Evolutionary conservation across 1,140 invertebrate species (phyloP).

Genomic region (Lepidotrigona ventralis): DNA sequence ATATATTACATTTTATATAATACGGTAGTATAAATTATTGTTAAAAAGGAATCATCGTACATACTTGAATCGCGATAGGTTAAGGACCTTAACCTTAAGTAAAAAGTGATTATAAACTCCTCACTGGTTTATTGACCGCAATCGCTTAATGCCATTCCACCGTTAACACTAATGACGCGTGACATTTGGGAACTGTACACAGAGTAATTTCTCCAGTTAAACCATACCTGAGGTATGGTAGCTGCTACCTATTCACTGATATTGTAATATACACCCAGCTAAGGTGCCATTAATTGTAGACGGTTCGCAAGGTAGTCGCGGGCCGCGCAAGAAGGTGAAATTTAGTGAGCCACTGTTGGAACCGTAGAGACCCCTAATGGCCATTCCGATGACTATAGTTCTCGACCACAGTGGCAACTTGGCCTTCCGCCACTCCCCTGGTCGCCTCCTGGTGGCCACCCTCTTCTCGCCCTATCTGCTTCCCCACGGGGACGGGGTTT

Average conservation of each 20-base stretch:
- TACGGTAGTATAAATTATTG: too few relatives aligned
- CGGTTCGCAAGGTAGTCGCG: conserved; percentile 69
- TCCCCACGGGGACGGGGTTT: conserved; percentile 19
- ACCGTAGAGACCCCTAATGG: conserved; percentile 77
- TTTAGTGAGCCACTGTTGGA: conserved; percentile 78
- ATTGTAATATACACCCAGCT: conserved; percentile 70
- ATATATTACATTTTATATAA: too few relatives aligned
- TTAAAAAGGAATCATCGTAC: background rate
- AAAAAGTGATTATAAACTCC: background rate
- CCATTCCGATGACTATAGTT: conserved; percentile 75
- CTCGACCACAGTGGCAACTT: conserved; percentile 69
- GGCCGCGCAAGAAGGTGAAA: conserved; percentile 73
- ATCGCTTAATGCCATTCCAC: background rate
- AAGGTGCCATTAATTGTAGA: conserved; percentile 74
- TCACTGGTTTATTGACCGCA: background rate
- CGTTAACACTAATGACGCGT: background rate
- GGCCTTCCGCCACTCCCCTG: conserved; percentile 36
- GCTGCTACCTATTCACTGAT: conserved; percentile 61
- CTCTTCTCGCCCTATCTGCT: conserved; percentile 35
- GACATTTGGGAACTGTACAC: background rate
- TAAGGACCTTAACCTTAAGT: background rate
- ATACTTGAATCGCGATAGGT: background rate
- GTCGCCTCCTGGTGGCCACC: background rate
- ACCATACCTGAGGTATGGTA: conserved; percentile 16
- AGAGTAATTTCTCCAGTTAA: background rate